phyloP scores from a whole-genome alignment of 2,113 vertebrate species.

The Gallinago jamesoni region DNA sequence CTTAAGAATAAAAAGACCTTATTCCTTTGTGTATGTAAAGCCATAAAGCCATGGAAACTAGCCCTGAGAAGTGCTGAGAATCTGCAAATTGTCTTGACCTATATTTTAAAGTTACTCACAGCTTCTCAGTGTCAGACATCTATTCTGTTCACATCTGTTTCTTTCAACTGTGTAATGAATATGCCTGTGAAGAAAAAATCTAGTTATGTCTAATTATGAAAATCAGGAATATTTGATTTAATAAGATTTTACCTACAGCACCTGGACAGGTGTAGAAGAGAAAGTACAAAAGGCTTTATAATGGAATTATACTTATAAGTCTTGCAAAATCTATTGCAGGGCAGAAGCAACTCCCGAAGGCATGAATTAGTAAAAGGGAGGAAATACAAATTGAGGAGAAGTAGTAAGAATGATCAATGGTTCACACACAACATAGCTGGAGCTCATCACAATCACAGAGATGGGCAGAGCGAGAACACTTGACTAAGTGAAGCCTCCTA shows the following conservation, averaged over 20 bases:
- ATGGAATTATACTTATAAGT: not conserved
- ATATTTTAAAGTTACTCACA: not conserved
- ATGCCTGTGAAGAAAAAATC: not conserved
- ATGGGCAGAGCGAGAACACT: not conserved
- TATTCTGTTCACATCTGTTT: not conserved
- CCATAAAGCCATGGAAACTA: not conserved
- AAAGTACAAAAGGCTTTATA: not conserved
- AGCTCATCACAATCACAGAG: not conserved
- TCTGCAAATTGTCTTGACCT: not conserved
- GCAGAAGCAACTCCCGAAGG: not conserved
- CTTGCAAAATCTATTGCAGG: not conserved
- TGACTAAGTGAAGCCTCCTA: not conserved
- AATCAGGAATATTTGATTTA: not conserved
- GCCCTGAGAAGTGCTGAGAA: not conserved
- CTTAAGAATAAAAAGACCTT: not conserved
- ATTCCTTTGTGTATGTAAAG: not conserved
- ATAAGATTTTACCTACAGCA: not conserved
- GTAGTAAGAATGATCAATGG: accelerated
- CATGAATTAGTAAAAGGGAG: not conserved
- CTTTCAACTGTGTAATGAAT: not conserved
- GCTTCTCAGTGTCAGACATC: not conserved
- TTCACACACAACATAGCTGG: not conserved
- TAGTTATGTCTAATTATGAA: not conserved
- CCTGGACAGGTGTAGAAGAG: not conserved
- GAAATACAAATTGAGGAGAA: not conserved